phyloP scores from a whole-genome alignment of 2,888 invertebrate genomes.

The Lithophane semibrunnea region DNA sequence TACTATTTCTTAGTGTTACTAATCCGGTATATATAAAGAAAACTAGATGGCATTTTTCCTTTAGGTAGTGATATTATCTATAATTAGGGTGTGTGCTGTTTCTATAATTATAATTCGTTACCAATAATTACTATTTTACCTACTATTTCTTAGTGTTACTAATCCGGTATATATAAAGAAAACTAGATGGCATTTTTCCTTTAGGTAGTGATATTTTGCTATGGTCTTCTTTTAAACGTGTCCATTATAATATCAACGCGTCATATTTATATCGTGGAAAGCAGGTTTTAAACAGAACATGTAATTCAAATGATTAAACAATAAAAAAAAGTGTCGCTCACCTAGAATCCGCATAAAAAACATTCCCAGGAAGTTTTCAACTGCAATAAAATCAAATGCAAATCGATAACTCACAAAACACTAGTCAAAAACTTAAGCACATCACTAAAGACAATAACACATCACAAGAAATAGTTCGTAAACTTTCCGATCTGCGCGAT shows the following conservation, averaged over 20 bases:
- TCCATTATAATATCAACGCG: not conserved
- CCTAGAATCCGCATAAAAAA: constrained; percentile 46
- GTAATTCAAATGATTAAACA: not conserved
- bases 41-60: not conserved
- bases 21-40: not conserved
- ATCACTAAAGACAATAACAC: constrained; percentile 36
- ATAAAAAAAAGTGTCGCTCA: constrained; percentile 24
- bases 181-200: not conserved
- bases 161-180: not conserved
- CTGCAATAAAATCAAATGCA: constrained; percentile 34
- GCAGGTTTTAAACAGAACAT: not conserved
- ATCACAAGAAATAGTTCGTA: constrained; percentile 40
- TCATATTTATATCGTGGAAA: not conserved
- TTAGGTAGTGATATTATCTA: not conserved
- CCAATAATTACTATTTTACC: not conserved
- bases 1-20: not conserved
- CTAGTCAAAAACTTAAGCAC: constrained; percentile 34
- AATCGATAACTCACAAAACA: constrained; percentile 38
- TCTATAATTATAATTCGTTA: not conserved
- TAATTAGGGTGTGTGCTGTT: not conserved
- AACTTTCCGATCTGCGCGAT: constrained; percentile 53
- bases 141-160: not conserved
- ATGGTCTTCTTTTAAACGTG: not conserved
- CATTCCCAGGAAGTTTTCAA: constrained; percentile 34
- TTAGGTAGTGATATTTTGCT: not conserved